These are phyloP conservation scores for Eurytoma californica DNA, from an alignment of 2,888 invertebrate species.

Conservation along the genomic window DNA sequence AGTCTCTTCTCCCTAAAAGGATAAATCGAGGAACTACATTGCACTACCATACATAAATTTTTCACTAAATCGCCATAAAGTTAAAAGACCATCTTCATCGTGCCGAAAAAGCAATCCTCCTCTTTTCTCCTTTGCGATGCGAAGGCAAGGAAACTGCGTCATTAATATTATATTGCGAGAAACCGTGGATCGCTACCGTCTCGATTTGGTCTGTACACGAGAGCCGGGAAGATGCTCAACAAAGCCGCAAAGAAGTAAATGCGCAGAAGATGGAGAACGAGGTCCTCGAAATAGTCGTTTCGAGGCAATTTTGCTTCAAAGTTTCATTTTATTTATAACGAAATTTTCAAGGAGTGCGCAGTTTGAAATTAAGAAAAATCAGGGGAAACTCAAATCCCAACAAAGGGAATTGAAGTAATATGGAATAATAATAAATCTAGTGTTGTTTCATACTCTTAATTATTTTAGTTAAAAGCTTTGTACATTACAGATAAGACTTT, in stretches of 20 bases:
- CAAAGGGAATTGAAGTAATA: too few relatives aligned
- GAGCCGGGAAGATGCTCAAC: background rate
- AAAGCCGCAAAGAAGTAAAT: constrained; percentile 2
- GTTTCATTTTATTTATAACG: background rate
- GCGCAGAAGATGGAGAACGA: background rate
- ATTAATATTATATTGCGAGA: constrained; percentile 29
- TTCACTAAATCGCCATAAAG: constrained; percentile 19
- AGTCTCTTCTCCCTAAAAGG: too few relatives aligned
- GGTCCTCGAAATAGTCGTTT: background rate
- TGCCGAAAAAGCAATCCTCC: background rate
- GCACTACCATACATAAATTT: too few relatives aligned
- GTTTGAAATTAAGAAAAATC: background rate
- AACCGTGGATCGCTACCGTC: background rate
- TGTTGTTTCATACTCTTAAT: too few relatives aligned
- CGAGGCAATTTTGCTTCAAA: background rate
- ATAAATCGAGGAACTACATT: too few relatives aligned
- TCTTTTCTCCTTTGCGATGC: background rate
- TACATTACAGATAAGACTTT: too few relatives aligned
- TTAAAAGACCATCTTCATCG: constrained; percentile 4
- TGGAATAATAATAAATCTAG: too few relatives aligned
- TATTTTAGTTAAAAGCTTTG: too few relatives aligned
- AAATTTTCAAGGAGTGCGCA: background rate
- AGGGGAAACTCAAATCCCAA: too few relatives aligned
- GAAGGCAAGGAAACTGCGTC: background rate
- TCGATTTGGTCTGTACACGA: background rate